Percentiles rank a stretch among this genome's conserved stretches.
Evolutionary conservation across 2,797 vertebrate species (phyloP).

Genomic region (Esox lucius): DNA sequence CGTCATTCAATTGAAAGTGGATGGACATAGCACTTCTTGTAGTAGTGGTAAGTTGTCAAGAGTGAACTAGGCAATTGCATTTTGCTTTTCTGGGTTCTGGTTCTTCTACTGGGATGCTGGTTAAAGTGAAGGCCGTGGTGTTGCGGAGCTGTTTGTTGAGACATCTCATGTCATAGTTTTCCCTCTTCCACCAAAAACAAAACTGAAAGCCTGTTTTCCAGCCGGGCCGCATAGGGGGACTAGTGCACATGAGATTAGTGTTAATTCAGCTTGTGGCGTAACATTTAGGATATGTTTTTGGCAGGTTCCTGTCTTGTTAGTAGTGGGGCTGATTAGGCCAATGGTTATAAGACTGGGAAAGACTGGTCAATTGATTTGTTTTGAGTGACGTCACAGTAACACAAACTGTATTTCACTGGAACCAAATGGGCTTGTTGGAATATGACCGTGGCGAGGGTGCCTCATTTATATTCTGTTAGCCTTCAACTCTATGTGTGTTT

Average conservation of each 20-base stretch:
- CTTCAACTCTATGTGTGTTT: conserved; percentile 11
- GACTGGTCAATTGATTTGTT: conserved; percentile 42
- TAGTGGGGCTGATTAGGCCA: conserved; percentile 43
- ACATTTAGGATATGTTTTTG: conserved; percentile 68
- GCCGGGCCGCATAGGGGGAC: conserved; percentile 63
- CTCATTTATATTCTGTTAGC: conserved; percentile 4
- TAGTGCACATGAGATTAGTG: conserved; percentile 79
- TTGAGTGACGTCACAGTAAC: conserved; percentile 45
- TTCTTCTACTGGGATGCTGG: background rate
- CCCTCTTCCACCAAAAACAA: conserved; percentile 45
- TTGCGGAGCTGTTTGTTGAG: conserved; percentile 16
- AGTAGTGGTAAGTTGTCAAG: background rate
- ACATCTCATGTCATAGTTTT: conserved; percentile 47
- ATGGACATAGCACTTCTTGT: background rate
- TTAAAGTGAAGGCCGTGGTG: background rate
- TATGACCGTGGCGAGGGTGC: conserved; percentile 13
- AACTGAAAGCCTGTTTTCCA: conserved; percentile 54
- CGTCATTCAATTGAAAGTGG: background rate
- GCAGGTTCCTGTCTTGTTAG: conserved; percentile 62
- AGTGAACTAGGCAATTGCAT: background rate
- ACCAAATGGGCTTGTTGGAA: conserved; percentile 37
- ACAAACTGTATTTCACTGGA: conserved; percentile 42
- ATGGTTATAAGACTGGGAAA: conserved; percentile 43
- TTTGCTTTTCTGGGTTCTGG: background rate
- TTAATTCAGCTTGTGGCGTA: conserved; percentile 77